Evolutionary conservation across 2,888 invertebrate genomes (phyloP).

Genomic region (Dorcus hopei): DNA sequence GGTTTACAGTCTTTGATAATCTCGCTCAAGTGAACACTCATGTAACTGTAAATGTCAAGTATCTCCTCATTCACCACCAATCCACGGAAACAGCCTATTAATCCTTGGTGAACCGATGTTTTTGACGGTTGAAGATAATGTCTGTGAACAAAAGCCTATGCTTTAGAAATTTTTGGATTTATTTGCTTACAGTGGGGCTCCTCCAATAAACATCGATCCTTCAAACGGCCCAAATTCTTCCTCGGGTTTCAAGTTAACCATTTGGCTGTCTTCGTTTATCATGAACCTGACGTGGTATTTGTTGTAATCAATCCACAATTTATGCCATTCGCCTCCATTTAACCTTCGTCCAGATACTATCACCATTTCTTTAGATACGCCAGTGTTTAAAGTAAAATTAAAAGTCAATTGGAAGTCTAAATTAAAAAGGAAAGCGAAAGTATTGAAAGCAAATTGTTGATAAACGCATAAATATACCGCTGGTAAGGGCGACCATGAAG

Average conservation of each 20-base stretch:
- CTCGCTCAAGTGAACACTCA: constrained; percentile 87
- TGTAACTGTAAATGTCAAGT: constrained; percentile 86
- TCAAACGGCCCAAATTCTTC: constrained; percentile 91
- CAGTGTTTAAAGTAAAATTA: constrained; percentile 85
- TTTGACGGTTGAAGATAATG: constrained; percentile 62
- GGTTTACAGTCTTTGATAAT: constrained; percentile 92
- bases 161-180: neutral
- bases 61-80: constrained; percentile 89
- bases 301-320: constrained; percentile 93
- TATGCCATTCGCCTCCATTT: constrained; percentile 94
- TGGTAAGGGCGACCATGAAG: constrained; percentile 86
- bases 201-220: constrained; percentile 91
- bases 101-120: constrained; percentile 80
- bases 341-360: constrained; percentile 79
- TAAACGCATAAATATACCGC: constrained; percentile 54
- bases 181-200: constrained; percentile 79
- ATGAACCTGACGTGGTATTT: constrained; percentile 90
- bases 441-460: neutral
- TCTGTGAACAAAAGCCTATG: constrained; percentile 9
- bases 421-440: neutral
- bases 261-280: constrained; percentile 86
- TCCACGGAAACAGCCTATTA: constrained; percentile 92
- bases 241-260: constrained; percentile 79
- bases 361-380: constrained; percentile 75
- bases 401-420: constrained; percentile 81